phyloP scores from a whole-genome alignment of 2,113 vertebrate species.

The Nestor notabilis region DNA sequence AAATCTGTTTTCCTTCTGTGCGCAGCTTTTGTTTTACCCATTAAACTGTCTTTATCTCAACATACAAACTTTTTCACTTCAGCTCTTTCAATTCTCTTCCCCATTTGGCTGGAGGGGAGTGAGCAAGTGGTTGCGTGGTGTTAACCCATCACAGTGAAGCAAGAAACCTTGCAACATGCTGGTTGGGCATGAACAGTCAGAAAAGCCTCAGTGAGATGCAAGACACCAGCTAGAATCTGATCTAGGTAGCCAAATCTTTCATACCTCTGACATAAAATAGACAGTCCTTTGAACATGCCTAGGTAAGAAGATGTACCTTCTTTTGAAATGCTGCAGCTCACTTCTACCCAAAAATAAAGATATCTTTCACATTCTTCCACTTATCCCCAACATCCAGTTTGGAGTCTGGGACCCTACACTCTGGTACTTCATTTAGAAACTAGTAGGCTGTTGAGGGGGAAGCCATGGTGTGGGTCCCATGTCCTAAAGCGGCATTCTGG shows the following conservation, averaged over 20 bases:
- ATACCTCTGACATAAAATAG: not conserved
- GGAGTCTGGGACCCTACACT: not conserved
- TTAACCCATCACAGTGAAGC: not conserved
- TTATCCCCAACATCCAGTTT: not conserved
- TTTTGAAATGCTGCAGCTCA: not conserved
- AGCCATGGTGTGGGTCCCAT: fast-evolving
- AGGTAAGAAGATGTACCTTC: not conserved
- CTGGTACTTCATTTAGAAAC: not conserved
- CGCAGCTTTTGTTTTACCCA: not conserved
- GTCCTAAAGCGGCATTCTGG: not conserved
- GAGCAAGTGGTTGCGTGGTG: fast-evolving
- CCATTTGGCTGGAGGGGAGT: not conserved
- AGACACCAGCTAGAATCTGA: not conserved
- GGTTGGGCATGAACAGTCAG: not conserved
- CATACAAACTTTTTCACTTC: not conserved
- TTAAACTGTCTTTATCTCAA: not conserved
- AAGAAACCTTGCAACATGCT: not conserved
- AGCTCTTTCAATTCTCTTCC: not conserved
- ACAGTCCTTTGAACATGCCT: not conserved
- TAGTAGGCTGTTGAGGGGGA: fast-evolving
- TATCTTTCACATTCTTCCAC: not conserved
- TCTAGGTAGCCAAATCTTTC: not conserved
- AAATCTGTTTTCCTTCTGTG: not conserved
- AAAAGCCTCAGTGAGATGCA: not conserved
- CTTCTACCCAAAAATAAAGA: not conserved